Evolutionary conservation across 2,797 vertebrate species (phyloP).

Genomic region (Oceanodroma leucorhoa): DNA sequence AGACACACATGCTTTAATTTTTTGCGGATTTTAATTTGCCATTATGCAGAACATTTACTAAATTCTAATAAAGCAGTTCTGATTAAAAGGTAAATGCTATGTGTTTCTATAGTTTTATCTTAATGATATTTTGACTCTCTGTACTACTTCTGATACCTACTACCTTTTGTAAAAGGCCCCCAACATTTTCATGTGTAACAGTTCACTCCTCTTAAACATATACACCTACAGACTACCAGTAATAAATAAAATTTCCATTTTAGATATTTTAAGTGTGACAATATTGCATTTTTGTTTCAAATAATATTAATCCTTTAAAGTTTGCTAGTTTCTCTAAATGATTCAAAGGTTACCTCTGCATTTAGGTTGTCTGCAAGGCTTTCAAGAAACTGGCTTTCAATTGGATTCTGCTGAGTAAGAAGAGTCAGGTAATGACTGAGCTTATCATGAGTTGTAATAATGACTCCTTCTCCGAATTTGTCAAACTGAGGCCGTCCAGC

Average conservation of each 20-base stretch:
- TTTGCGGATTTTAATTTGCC: background rate
- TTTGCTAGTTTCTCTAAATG: background rate
- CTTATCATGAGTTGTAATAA: constrained; percentile 96
- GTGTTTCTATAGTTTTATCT: background rate
- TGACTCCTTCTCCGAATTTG: constrained; percentile 93
- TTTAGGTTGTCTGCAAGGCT: constrained; percentile 96
- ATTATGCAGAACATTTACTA: background rate
- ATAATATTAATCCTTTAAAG: background rate
- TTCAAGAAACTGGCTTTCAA: constrained; percentile 95
- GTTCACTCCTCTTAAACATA: background rate
- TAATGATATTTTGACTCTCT: background rate
- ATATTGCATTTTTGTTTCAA: background rate
- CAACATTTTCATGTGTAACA: background rate
- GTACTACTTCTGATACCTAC: background rate
- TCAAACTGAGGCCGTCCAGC: constrained; percentile 97
- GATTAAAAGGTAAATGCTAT: background rate
- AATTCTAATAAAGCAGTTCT: background rate
- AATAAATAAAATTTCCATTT: background rate
- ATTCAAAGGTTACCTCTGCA: constrained; percentile 86
- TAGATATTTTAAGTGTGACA: background rate
- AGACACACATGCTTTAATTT: background rate
- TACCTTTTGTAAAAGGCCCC: background rate
- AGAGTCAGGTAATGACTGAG: constrained; percentile 96
- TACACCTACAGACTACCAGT: background rate
- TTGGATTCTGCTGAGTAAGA: constrained; percentile 97